Percentiles rank a stretch among this genome's conserved stretches.
phyloP scores from a whole-genome alignment of 2,113 vertebrate genomes.

The Orientallactaga bullata region DNA sequence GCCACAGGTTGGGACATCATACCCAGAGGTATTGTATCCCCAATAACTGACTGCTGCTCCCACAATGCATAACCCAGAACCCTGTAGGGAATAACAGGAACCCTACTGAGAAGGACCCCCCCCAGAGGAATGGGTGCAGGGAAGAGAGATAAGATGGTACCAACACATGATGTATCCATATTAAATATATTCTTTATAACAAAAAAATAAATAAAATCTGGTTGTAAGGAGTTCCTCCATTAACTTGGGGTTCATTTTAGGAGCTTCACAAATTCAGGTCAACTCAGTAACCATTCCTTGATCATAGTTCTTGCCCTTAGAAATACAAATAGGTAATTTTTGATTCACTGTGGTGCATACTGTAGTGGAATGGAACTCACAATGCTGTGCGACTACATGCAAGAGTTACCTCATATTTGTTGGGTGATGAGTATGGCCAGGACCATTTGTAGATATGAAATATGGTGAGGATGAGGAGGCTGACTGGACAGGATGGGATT shows the following conservation, averaged over 20 bases:
- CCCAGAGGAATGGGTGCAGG: too few species aligned
- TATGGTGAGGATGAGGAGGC: not conserved
- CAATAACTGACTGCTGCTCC: too few species aligned
- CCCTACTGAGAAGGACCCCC: too few species aligned
- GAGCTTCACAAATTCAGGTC: not conserved
- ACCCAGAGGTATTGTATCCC: too few species aligned
- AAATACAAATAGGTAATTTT: not conserved
- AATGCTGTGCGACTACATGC: not conserved
- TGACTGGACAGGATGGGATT: not conserved
- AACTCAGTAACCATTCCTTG: not conserved
- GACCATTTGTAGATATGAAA: constrained; percentile 1
- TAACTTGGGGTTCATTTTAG: constrained; percentile 32
- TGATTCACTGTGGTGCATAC: not conserved
- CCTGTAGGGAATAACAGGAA: too few species aligned
- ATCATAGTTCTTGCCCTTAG: not conserved
- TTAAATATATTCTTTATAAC: too few species aligned
- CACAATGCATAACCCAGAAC: too few species aligned
- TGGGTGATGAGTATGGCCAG: not conserved
- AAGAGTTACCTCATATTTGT: not conserved
- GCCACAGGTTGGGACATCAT: too few species aligned
- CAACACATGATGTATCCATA: too few species aligned
- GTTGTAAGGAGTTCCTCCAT: not conserved
- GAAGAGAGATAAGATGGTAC: too few species aligned
- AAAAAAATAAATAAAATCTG: not conserved
- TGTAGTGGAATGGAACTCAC: not conserved